Percentiles rank a stretch among this genome's conserved stretches.
phyloP scores from a whole-genome alignment of 2,888 invertebrate genomes.

The Andricus curvator region DNA sequence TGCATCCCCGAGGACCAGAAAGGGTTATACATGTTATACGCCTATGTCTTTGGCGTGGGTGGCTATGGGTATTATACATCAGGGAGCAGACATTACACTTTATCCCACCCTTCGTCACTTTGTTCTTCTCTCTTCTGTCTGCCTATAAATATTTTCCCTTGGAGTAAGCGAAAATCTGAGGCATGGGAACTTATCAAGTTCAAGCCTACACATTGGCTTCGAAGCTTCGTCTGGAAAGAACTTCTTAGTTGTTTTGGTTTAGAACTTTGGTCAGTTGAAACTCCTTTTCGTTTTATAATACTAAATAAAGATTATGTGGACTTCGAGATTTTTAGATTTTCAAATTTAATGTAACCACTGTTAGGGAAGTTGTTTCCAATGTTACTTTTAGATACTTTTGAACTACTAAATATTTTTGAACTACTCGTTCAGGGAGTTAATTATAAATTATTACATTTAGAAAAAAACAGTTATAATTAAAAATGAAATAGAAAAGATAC shows the following conservation, averaged over 20 bases:
- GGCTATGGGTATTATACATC: not conserved
- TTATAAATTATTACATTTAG: no score
- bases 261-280: no score
- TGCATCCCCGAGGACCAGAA: constrained; percentile 17
- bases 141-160: not conserved
- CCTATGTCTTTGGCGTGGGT: constrained; percentile 5
- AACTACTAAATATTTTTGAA: no score
- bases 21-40: not conserved
- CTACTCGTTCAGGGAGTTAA: no score
- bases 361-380: no score
- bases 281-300: no score
- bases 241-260: not conserved
- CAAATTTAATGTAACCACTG: no score
- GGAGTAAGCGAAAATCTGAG: not conserved
- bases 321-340: no score
- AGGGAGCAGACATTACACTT: constrained; percentile 33
- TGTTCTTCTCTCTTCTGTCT: not conserved
- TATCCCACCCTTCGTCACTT: constrained; percentile 36
- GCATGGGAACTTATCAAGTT: not conserved
- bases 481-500: not conserved
- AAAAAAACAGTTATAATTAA: not conserved
- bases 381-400: no score
- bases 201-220: not conserved
- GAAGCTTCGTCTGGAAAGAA: not conserved
- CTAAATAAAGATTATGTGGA: no score